Base-by-base conservation (phyloP, 2,113 vertebrate species). In the Thamnophis sirtalis region DNA sequence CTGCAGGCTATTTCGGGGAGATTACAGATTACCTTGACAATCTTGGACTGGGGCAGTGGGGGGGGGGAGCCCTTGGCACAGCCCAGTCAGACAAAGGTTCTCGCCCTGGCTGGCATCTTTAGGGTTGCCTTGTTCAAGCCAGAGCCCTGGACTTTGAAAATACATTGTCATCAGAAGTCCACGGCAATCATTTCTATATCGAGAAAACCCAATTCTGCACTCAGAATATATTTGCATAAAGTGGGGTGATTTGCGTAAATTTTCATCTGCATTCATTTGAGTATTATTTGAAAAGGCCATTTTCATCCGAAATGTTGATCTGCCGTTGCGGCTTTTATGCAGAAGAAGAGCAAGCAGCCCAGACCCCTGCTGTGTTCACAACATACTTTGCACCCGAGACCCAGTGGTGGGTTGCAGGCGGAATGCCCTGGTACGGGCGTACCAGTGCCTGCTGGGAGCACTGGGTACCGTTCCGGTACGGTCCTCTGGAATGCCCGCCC, bases 21-120 rank as follows among this genome's bases (percentile, higher is more conserved):
- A 98, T 98, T 98, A 97, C 97, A 98, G 97, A 96, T 96, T 98
- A 98, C 98, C 97, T 98, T 98, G 97, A 96, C 98, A 98, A 96
- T 97, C 95, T 91, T 92, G 43, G 91, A 87, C 94, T 88, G 49
- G 11, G 94, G 93, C 93, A 68, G 9, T 1, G 55, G 15, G 0
- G 17, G 55, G 11, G 94, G 93, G 60, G 91, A 91, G 93, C 95
- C 94, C 93, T 93, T 60, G 88, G 92, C 84, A 87, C 87, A 85
- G 95, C 95, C 96, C 97, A 95, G 92, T 94, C 17, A 58, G 92
- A 92, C 38, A 87, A 33, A 54, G 7, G 21, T 33, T 6, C 10
- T 56, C 1, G 4, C 73, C 6, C 10, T 73, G 38, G n/a, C 68
- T 73, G 68, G n/a, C 68, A 19, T 33, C 68, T 73, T 73, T 33